Conservation (phyloP, 2,888 invertebrate genomes). For the Dolichomitus sp. region DNA sequence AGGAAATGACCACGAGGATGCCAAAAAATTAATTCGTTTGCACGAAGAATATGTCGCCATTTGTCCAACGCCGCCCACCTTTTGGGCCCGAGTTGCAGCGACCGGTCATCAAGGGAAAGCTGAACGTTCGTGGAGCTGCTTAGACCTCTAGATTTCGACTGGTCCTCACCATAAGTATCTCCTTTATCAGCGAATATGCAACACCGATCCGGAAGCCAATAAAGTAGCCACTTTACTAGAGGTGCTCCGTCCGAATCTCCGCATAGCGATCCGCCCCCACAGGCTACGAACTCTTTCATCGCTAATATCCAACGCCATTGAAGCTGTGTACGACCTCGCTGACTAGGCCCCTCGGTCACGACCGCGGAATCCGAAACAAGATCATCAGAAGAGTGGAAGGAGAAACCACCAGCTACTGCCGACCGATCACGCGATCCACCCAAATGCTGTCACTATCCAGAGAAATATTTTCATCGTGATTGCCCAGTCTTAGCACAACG, state of each 20-base stretch:
- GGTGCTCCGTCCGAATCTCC: conserved; percentile 5
- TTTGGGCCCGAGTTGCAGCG: not conserved
- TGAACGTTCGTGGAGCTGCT: not conserved
- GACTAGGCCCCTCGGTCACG: not conserved
- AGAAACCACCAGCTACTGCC: not conserved
- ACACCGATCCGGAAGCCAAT: not conserved
- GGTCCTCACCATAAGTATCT: conserved; percentile 10
- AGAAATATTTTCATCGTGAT: not conserved
- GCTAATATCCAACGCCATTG: not conserved
- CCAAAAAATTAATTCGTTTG: not conserved
- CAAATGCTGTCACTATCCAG: conserved; percentile 3
- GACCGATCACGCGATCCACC: not conserved
- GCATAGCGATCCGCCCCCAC: not conserved
- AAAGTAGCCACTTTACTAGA: conserved; percentile 6
- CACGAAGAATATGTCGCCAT: conserved; percentile 7
- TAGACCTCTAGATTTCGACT: no score
- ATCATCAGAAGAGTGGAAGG: not conserved
- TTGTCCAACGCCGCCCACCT: not conserved
- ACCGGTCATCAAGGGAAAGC: not conserved
- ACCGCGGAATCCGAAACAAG: no score
- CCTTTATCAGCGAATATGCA: not conserved
- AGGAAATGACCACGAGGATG: conserved; percentile 9
- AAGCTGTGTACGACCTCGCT: conserved; percentile 16
- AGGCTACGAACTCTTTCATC: not conserved
- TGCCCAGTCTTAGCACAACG: conserved; percentile 12